Percentiles rank a stretch among this genome's conserved stretches.
These are phyloP conservation scores for Eira barbara DNA, from an alignment of 2,113 vertebrate genomes.

Conservation along the genomic window DNA sequence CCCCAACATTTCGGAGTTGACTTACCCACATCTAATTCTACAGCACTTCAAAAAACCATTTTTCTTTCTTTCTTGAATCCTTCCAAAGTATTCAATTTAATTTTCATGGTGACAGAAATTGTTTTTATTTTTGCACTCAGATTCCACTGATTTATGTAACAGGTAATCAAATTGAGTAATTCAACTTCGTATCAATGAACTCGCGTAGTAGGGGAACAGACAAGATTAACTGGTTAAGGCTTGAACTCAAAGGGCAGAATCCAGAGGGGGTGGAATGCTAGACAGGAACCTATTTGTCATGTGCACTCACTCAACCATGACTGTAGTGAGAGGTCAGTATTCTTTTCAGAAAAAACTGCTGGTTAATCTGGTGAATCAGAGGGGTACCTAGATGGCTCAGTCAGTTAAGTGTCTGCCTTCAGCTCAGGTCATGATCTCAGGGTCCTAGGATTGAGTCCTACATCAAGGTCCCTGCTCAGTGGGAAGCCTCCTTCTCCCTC, in stretches of 20 bases:
- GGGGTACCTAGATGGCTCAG: too few relatives aligned
- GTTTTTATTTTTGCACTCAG: neutral
- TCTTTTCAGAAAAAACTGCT: neutral
- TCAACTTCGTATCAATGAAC: neutral
- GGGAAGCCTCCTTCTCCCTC: too few relatives aligned
- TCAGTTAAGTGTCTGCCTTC: too few relatives aligned
- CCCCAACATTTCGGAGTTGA: neutral
- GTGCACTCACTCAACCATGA: neutral
- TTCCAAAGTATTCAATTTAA: neutral
- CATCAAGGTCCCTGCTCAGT: too few relatives aligned
- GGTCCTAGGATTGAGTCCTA: too few relatives aligned
- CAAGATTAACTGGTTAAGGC: neutral
- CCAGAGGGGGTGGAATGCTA: accelerated
- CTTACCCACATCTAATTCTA: neutral
- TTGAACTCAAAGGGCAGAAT: neutral
- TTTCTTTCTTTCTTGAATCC: neutral
- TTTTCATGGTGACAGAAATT: neutral
- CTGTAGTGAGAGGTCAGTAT: neutral
- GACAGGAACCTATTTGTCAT: neutral
- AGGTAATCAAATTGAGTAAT: neutral
- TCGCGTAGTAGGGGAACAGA: neutral
- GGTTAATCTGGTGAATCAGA: neutral
- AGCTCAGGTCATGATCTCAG: too few relatives aligned
- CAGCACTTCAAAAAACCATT: neutral
- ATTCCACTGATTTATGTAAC: neutral